These are phyloP conservation scores for Tetragonula clypearis DNA, from an alignment of 1,140 invertebrate species.

Conservation along the genomic window DNA sequence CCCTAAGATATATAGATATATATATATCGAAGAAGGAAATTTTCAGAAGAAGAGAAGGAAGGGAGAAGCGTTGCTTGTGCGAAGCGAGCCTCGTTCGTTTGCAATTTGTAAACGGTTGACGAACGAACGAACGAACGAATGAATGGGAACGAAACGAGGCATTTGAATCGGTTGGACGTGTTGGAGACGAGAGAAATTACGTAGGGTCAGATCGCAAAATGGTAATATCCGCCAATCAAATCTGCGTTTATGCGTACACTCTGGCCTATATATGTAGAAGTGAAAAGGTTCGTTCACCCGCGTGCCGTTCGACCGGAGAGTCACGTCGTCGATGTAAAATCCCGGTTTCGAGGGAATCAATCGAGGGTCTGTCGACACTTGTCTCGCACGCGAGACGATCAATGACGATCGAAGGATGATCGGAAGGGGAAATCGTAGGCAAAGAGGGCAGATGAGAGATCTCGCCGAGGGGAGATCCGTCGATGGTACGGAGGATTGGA, in stretches of 20 bases:
- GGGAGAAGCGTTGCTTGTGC: too few species aligned
- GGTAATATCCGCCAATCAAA: slow-evolving; percentile 73
- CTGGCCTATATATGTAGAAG: slow-evolving; percentile 59
- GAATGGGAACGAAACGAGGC: slow-evolving; percentile 27
- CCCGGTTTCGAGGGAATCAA: too few species aligned
- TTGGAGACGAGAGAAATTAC: slow-evolving; percentile 50
- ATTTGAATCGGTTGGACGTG: slow-evolving; percentile 41
- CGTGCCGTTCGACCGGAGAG: too few species aligned
- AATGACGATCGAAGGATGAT: background rate
- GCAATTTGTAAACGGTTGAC: background rate
- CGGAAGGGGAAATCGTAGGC: too few species aligned
- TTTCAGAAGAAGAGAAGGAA: background rate
- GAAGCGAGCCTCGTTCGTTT: background rate
- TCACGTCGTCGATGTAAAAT: too few species aligned
- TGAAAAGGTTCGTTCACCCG: slow-evolving; percentile 51
- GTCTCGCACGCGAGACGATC: background rate
- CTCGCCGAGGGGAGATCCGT: background rate
- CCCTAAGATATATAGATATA: too few species aligned
- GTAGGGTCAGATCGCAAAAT: slow-evolving; percentile 66
- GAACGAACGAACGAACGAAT: slow-evolving; percentile 5
- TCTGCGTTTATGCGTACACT: slow-evolving; percentile 48
- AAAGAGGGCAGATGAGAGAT: too few species aligned
- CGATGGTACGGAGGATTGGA: background rate
- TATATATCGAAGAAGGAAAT: background rate
- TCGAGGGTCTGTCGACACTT: background rate